Evolutionary conservation across 1,140 invertebrate species (phyloP).

Genomic region (Caenorhabditis brenneri): DNA sequence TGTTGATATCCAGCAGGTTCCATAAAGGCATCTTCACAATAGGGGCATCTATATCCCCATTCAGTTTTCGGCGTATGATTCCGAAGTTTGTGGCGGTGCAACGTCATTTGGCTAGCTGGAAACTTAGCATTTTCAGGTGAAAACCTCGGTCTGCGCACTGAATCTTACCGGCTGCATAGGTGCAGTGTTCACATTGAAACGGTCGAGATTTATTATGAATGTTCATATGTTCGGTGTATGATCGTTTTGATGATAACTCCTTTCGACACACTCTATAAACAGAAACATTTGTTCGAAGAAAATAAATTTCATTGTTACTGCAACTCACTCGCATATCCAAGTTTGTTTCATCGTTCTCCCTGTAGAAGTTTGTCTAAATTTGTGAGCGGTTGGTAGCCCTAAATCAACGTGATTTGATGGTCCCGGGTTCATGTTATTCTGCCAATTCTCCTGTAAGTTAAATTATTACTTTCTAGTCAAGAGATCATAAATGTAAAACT

Average conservation of each 20-base stretch:
- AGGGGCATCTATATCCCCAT: constrained; percentile 68
- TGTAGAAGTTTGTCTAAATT: neutral
- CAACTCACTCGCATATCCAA: neutral
- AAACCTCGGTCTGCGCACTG: constrained; percentile 21
- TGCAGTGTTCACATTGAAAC: constrained; percentile 67
- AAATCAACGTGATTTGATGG: neutral
- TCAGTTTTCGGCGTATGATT: constrained; percentile 62
- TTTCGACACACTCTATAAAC: constrained; percentile 57
- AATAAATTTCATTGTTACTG: neutral
- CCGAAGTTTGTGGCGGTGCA: constrained; percentile 66
- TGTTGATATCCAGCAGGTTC: constrained; percentile 70
- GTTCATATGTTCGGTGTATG: constrained; percentile 68
- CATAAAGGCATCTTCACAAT: constrained; percentile 67
- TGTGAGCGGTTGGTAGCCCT: neutral
- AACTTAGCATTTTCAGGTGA: constrained; percentile 6
- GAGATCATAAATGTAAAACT: neutral
- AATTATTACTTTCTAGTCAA: no score
- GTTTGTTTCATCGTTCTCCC: neutral
- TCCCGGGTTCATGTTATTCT: neutral
- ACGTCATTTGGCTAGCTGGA: constrained; percentile 70
- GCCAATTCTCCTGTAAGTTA: constrained; percentile 24
- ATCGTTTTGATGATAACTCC: constrained; percentile 67
- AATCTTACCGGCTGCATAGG: constrained; percentile 66
- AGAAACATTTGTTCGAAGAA: neutral
- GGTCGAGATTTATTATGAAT: constrained; percentile 63